Conservation (phyloP, 2,113 vertebrate genomes). For the Serilophus lunatus region DNA sequence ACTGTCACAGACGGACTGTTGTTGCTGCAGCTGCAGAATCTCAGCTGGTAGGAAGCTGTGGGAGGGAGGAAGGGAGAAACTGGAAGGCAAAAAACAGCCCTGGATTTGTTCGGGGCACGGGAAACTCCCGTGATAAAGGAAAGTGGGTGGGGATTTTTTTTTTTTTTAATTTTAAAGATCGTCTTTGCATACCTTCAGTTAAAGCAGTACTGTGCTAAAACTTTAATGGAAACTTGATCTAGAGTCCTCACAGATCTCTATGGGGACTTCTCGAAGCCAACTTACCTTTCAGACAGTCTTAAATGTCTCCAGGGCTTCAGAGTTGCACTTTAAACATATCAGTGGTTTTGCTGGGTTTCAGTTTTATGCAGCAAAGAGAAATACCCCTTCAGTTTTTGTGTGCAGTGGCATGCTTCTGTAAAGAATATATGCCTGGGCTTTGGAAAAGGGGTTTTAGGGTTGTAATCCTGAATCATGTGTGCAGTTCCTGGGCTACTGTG, state of each 20-base stretch:
- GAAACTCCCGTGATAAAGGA: background rate
- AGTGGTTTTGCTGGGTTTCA: background rate
- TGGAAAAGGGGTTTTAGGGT: background rate
- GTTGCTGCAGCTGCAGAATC: conserved; percentile 56
- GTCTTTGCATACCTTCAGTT: background rate
- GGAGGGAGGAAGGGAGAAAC: conserved; percentile 20
- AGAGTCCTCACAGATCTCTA: background rate
- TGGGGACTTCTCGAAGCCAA: background rate
- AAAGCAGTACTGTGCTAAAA: background rate
- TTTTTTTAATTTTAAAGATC: background rate
- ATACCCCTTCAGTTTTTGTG: background rate
- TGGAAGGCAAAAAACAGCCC: background rate
- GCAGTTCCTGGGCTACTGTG: background rate
- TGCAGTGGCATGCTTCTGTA: background rate
- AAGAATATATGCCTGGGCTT: background rate
- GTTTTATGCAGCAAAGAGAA: background rate
- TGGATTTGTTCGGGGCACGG: background rate
- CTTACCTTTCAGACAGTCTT: background rate
- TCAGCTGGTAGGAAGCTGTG: conserved; percentile 47
- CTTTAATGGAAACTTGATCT: background rate
- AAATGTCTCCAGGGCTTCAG: background rate
- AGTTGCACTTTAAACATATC: background rate
- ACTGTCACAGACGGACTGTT: conserved; percentile 32
- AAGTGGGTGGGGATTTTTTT: background rate
- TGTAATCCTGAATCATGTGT: background rate